phyloP scores from a whole-genome alignment of 2,888 invertebrate genomes.

The Hemithea aestivaria region DNA sequence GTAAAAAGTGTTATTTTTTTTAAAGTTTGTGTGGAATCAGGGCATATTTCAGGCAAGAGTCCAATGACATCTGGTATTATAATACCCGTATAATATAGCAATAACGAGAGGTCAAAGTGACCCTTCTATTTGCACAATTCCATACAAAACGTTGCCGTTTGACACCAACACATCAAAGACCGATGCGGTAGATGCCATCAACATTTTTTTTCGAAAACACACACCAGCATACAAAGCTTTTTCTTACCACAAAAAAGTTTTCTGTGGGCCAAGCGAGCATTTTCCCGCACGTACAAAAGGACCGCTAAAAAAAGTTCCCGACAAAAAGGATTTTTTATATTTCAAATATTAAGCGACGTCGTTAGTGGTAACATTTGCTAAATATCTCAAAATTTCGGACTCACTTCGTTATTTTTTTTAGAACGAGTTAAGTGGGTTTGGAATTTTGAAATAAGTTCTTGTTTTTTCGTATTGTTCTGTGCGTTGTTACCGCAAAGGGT shows the following conservation, averaged over 20 bases:
- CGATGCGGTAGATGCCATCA: constrained; percentile 22
- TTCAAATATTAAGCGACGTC: constrained; percentile 73
- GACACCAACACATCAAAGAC: constrained; percentile 11
- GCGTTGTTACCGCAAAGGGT: constrained; percentile 43
- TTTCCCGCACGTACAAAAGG: constrained; percentile 71
- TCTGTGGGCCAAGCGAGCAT: constrained; percentile 60
- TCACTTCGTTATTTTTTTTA: constrained; percentile 51
- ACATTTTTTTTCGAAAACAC: constrained; percentile 23
- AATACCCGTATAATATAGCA: no score
- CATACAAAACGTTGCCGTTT: background rate
- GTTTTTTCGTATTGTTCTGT: constrained; percentile 40
- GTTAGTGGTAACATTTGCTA: constrained; percentile 75
- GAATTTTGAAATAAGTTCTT: constrained; percentile 39
- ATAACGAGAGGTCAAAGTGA: no score
- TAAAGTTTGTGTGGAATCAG: no score
- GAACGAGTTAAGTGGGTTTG: constrained; percentile 48
- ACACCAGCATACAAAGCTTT: constrained; percentile 58
- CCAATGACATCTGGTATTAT: no score
- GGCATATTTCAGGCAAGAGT: no score
- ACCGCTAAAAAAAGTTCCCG: constrained; percentile 74
- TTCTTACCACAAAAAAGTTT: constrained; percentile 77
- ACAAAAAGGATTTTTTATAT: constrained; percentile 73
- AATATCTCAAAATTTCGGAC: constrained; percentile 67
- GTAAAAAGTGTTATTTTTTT: no score
- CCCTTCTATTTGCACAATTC: constrained; percentile 3